phyloP scores from a whole-genome alignment of 2,113 vertebrate species.

The Hoplias malabaricus region DNA sequence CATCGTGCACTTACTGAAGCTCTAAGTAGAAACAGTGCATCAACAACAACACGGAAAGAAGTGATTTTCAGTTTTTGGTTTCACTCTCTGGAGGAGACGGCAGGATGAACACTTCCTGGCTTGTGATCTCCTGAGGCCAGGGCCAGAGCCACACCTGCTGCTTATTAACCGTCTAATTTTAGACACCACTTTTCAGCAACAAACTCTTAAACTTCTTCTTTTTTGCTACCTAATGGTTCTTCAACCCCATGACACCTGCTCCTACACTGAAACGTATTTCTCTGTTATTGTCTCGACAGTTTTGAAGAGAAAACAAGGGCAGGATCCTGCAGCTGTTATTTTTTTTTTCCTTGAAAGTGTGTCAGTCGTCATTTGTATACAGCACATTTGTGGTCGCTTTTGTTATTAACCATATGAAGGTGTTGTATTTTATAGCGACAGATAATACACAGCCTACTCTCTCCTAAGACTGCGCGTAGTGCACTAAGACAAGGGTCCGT shows the following conservation, averaged over 20 bases:
- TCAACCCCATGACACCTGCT: conserved; percentile 36
- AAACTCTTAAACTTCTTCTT: conserved; percentile 40
- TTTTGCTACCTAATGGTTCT: conserved; percentile 33
- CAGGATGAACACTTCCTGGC: conserved; percentile 6
- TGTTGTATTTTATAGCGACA: not conserved
- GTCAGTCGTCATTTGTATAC: not conserved
- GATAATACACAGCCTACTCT: too few species aligned
- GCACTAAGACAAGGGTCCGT: not conserved
- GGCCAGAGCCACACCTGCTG: conserved; percentile 37
- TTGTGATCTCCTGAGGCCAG: conserved; percentile 29
- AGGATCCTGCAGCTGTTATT: not conserved
- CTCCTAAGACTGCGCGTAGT: not conserved
- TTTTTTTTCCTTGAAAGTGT: conserved; percentile 31
- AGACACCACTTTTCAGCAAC: conserved; percentile 55
- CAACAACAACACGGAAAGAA: not conserved
- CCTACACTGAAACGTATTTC: conserved; percentile 24
- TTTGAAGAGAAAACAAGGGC: conserved; percentile 7
- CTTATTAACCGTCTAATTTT: conserved; percentile 51
- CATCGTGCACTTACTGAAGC: not conserved
- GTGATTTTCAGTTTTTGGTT: not conserved
- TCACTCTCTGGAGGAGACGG: not conserved
- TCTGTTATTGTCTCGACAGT: not conserved
- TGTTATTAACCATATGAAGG: not conserved
- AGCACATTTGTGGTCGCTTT: not conserved
- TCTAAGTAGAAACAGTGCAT: not conserved